Evolutionary conservation across 2,888 invertebrate species (phyloP).

Genomic region (Mantis religiosa): DNA sequence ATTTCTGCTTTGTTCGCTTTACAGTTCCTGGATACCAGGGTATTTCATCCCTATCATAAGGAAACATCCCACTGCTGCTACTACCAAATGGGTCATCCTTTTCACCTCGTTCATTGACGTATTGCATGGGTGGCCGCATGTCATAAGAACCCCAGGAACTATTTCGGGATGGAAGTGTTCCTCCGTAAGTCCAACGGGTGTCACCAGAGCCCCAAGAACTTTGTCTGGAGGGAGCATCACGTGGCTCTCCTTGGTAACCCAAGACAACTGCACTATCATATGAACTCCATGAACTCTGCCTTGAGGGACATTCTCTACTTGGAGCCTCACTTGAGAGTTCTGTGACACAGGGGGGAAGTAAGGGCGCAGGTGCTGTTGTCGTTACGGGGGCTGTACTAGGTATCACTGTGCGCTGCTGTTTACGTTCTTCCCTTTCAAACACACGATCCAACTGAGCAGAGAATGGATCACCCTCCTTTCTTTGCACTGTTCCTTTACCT

Average conservation of each 20-base stretch:
- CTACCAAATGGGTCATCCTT: constrained; percentile 19
- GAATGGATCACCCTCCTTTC: constrained; percentile 60
- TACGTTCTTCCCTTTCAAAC: constrained; percentile 63
- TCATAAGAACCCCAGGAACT: constrained; percentile 72
- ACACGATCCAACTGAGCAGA: constrained; percentile 67
- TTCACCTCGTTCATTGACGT: constrained; percentile 30
- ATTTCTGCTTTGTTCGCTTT: constrained; percentile 60
- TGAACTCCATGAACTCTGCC: constrained; percentile 75
- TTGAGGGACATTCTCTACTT: constrained; percentile 52
- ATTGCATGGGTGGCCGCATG: constrained; percentile 45
- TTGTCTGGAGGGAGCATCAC: constrained; percentile 60
- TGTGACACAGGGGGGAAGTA: constrained; percentile 43
- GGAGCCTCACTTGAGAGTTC: constrained; percentile 35
- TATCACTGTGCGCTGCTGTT: constrained; percentile 36
- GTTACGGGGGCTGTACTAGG: constrained; percentile 23
- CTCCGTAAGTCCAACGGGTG: constrained; percentile 39
- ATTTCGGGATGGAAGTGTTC: constrained; percentile 59
- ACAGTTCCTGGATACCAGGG: constrained; percentile 68
- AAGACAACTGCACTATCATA: constrained; percentile 73
- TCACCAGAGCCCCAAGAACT: constrained; percentile 82
- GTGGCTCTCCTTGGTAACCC: constrained; percentile 48
- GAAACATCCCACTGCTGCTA: constrained; percentile 47
- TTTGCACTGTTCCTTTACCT: constrained; percentile 48
- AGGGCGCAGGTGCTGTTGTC: constrained; percentile 34
- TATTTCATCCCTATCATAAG: constrained; percentile 57